phyloP scores from a whole-genome alignment of 2,888 invertebrate genomes.

The Megalurothrips usitatus region DNA sequence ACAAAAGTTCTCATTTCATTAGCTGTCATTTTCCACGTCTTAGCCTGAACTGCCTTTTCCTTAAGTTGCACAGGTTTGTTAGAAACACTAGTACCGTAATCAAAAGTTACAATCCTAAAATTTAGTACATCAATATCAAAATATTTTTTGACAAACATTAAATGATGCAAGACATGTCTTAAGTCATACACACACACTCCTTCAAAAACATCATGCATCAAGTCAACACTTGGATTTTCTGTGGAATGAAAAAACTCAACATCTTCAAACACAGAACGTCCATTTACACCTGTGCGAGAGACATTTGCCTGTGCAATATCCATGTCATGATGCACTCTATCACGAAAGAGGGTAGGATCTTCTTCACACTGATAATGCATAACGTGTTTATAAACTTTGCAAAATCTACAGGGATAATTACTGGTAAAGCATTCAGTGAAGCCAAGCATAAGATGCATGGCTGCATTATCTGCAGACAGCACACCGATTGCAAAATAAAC shows the following conservation, averaged over 20 bases:
- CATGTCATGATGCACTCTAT: neutral
- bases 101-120: neutral
- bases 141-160: too few species aligned
- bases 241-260: neutral
- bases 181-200: neutral
- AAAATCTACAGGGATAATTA: constrained; percentile 36
- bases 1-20: neutral
- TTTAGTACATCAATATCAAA: neutral
- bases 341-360: neutral
- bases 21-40: neutral
- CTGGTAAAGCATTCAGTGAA: constrained; percentile 36
- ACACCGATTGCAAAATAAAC: constrained; percentile 33
- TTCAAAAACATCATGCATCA: neutral
- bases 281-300: neutral
- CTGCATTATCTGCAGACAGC: constrained; percentile 37
- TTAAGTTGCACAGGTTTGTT: neutral
- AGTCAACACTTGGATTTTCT: neutral
- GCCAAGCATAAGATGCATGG: constrained; percentile 35
- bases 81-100: neutral
- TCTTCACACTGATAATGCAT: neutral
- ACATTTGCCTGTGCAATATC: neutral
- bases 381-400: constrained; percentile 29
- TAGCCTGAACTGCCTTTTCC: neutral
- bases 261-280: neutral
- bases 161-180: neutral